Evolutionary conservation across 2,113 vertebrate genomes (phyloP).

Genomic region (Dipodomys merriami): DNA sequence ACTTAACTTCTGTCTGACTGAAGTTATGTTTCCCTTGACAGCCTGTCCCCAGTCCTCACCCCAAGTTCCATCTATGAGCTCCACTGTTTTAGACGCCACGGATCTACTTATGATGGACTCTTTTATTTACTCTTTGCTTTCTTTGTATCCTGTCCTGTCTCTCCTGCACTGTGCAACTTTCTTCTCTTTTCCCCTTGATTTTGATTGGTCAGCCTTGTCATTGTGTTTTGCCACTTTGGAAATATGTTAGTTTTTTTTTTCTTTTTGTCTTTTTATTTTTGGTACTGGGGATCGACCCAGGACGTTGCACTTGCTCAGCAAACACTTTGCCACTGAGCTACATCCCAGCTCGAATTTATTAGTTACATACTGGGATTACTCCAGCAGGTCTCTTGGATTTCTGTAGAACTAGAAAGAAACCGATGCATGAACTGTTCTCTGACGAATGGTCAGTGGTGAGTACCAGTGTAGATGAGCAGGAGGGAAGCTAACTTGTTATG

Average conservation of each 20-base stretch:
- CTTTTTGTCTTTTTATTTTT: no score
- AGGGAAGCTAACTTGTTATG: neutral
- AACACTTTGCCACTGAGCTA: no score
- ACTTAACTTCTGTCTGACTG: neutral
- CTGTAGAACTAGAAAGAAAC: neutral
- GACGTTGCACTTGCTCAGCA: no score
- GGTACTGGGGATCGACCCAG: no score
- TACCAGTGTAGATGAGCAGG: neutral
- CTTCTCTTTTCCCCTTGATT: neutral
- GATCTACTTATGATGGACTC: neutral
- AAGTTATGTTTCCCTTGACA: neutral
- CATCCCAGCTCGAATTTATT: neutral
- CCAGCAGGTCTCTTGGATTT: neutral
- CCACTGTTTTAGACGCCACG: neutral
- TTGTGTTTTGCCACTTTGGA: no score
- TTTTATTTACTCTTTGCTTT: neutral
- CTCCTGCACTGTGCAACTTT: neutral
- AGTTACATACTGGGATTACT: neutral
- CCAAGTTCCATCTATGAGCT: neutral
- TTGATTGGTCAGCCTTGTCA: neutral
- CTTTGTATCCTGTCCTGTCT: neutral
- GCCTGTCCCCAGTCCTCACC: neutral
- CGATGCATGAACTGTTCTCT: neutral
- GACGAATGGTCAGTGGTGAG: neutral
- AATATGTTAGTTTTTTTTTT: no score